A percentile compares a stretch with the other conserved stretches of the same genome.
phyloP scores from a whole-genome alignment of 30 jellyfish, hydroid and myxozoan genomes.

The Pelagia noctiluca region DNA sequence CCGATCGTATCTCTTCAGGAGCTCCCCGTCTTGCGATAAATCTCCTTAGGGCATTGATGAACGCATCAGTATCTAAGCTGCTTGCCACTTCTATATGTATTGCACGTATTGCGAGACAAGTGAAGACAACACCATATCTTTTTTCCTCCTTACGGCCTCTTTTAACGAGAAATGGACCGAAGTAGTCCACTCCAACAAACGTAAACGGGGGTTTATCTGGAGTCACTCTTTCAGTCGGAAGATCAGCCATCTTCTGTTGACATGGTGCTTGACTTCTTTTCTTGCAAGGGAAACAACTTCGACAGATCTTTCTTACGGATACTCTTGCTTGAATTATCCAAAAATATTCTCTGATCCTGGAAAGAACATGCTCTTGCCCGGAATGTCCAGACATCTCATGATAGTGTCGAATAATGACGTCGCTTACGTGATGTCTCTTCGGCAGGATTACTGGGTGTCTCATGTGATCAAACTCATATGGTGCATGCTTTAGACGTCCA shows the following conservation, averaged over 20 bases:
- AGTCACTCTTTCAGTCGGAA: conserved; percentile 63
- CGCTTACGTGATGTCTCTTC: conserved; percentile 42
- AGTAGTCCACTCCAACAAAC: conserved; percentile 63
- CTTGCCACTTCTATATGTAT: conserved; percentile 62
- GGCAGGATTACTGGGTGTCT: conserved; percentile 69
- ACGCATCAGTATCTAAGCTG: conserved; percentile 62
- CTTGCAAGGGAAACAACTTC: conserved; percentile 53
- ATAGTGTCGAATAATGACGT: conserved; percentile 32
- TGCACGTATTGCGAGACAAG: conserved; percentile 69
- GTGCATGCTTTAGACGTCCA: conserved; percentile 58
- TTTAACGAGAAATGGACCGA: conserved; percentile 71
- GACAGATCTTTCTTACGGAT: conserved; percentile 25
- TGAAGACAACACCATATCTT: conserved; percentile 63
- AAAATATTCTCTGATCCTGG: conserved; percentile 39
- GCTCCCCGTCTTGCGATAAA: conserved; percentile 60
- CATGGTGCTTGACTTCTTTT: conserved; percentile 2
- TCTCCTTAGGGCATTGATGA: conserved; percentile 46
- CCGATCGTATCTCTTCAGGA: conserved; percentile 35
- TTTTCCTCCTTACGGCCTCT: conserved; percentile 40
- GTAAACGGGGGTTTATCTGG: conserved; percentile 76
- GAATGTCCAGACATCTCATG: conserved; percentile 60
- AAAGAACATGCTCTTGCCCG: conserved; percentile 50
- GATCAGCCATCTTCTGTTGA: conserved; percentile 69
- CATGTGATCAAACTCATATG: conserved; percentile 8
- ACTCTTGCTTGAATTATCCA: conserved; percentile 60